A percentile compares a stretch with the other conserved stretches of the same genome.
Evolutionary conservation across 2,797 vertebrate species (phyloP).

Genomic region (Karalla daura): DNA sequence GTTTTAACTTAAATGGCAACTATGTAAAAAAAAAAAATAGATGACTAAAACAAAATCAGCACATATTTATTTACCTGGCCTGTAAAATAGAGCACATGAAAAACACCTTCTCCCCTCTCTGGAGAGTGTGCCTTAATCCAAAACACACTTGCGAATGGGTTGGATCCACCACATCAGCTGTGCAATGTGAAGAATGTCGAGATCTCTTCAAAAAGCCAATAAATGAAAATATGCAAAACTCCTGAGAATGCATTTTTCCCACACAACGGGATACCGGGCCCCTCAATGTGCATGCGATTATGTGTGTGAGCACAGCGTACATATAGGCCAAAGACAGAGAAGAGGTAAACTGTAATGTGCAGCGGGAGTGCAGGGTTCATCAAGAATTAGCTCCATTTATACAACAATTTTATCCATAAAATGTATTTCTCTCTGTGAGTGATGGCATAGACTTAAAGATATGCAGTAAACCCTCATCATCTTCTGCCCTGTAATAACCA

Average conservation of each 20-base stretch:
- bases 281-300: background rate
- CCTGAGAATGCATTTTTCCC: conserved; percentile 55
- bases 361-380: conserved; percentile 18
- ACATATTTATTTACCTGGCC: conserved; percentile 2
- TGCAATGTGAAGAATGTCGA: conserved; percentile 62
- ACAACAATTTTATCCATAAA: conserved; percentile 2
- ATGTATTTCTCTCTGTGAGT: conserved; percentile 6
- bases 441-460: background rate
- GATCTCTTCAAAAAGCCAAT: conserved; percentile 52
- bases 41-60: conserved; percentile 14
- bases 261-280: conserved; percentile 34
- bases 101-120: conserved; percentile 10
- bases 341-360: conserved; percentile 27
- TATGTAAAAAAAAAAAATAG: background rate
- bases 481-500: background rate
- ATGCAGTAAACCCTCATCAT: background rate
- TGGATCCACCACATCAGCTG: conserved; percentile 34
- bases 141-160: conserved; percentile 16
- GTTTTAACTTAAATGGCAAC: background rate
- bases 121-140: conserved; percentile 22
- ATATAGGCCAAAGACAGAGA: conserved; percentile 5
- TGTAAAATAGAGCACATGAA: background rate
- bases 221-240: conserved; percentile 56
- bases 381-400: background rate
- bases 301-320: background rate